Base-by-base conservation (phyloP, 2,113 vertebrate genomes). In the Micronisus gabar region DNA sequence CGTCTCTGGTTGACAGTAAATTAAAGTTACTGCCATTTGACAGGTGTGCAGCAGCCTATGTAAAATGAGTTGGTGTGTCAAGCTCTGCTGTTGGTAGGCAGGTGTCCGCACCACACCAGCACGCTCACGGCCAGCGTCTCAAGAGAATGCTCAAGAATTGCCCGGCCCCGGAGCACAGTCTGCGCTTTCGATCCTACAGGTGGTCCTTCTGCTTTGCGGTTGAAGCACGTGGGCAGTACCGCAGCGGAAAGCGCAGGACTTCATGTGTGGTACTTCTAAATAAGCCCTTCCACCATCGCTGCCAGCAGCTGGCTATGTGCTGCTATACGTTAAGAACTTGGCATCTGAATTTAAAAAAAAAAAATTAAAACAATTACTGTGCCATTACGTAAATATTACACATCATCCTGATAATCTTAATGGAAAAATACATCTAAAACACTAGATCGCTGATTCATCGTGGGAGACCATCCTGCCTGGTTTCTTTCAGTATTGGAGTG, bases 21-120 rank as follows among this genome's bases (percentile, higher is more conserved):
- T 95, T 87, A 87, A 93, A 96, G 84, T 97, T 93, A 96, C 61
- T 96, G 88, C 95, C 43, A 1, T 75, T 13, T 91, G 96, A 88
- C 95, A 97, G 96, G 95, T 96, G 96, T 43, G 47, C 67, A 81
- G 79, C 75, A 81, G 89, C 43, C n/a, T n/a, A 1, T 87, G 76
- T 89, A 67, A 96, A 92, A 92, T 8, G 82, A 97, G 90, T 81
- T 68, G 55, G 82, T 50, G 62, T 7, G 29, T 23, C 12, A 4
- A 41, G 62, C 15, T 0, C 34, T 71, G 93, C 75, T 91, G 90
- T 50, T n/a, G 61, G 55, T 13, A 23, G 72, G 85, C 95, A 94
- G 91, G 90, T 81, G 90, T 72, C 62, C 7, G n/a, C 76, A 55
- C 25, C 36, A 29, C 62, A 21, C 6, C 86, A 72, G 52, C 40